These are phyloP conservation scores for Buteo buteo DNA, from an alignment of 2,113 vertebrate species.

Conservation along the genomic window DNA sequence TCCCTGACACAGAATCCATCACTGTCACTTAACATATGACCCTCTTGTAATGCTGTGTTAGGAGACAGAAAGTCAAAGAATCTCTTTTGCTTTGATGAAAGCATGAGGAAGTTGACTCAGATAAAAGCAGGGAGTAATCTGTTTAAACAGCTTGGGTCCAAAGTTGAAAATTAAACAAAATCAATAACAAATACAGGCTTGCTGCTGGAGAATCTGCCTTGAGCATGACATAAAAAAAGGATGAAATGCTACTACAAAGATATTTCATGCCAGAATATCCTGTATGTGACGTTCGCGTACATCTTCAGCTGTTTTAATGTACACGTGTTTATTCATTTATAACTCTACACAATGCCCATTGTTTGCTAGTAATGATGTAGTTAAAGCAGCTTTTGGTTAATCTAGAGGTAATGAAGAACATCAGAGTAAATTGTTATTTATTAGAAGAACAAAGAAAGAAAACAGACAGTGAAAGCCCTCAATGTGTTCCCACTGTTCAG, in stretches of 20 bases:
- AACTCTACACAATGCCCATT: background rate
- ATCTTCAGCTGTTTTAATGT: background rate
- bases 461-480: background rate
- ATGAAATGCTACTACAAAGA: background rate
- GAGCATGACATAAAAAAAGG: background rate
- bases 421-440: background rate
- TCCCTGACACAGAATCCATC: background rate
- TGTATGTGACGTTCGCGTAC: background rate
- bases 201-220: background rate
- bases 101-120: slow-evolving; percentile 49
- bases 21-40: background rate
- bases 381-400: background rate
- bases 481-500: background rate
- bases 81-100: slow-evolving; percentile 43
- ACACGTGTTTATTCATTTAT: background rate
- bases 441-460: slow-evolving; percentile 4
- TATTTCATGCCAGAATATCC: background rate
- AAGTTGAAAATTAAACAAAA: slow-evolving; percentile 59
- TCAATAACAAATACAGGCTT: background rate
- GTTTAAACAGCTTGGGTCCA: slow-evolving; percentile 56
- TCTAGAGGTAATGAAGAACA: background rate
- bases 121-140: slow-evolving; percentile 47
- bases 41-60: slow-evolving; percentile 6
- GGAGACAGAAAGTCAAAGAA: slow-evolving; percentile 46
- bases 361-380: background rate